A percentile compares a stretch with the other conserved stretches of the same genome.
phyloP scores from a whole-genome alignment of 2,113 vertebrate species.

The Nibea albiflora region DNA sequence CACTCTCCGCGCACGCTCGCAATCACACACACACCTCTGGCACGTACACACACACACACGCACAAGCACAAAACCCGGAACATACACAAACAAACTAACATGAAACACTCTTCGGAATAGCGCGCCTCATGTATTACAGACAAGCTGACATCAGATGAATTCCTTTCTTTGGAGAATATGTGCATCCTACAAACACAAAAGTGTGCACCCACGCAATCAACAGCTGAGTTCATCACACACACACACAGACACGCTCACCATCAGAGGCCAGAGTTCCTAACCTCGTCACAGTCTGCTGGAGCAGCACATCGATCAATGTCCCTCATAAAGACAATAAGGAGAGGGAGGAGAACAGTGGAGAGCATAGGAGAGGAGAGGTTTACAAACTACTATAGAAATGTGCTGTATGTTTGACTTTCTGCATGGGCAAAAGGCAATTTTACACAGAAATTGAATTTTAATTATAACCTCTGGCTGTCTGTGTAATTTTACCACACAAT shows the following conservation, averaged over 20 bases:
- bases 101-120: conserved; percentile 30
- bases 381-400: conserved; percentile 25
- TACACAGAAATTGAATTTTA: neutral
- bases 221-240: conserved; percentile 44
- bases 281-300: conserved; percentile 63
- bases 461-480: neutral
- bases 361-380: conserved; percentile 17
- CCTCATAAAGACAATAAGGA: conserved; percentile 58
- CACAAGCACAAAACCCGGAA: neutral
- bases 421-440: conserved; percentile 20
- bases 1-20: neutral
- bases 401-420: conserved; percentile 21
- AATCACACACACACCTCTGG: neutral
- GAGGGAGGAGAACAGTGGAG: conserved; percentile 16
- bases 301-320: conserved; percentile 70
- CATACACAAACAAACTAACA: conserved; percentile 20
- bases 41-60: conserved; percentile 22
- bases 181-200: conserved; percentile 13
- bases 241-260: conserved; percentile 10
- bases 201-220: conserved; percentile 13
- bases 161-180: conserved; percentile 20
- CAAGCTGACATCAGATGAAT: conserved; percentile 44
- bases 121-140: conserved; percentile 39
- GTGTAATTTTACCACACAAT: neutral
- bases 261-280: conserved; percentile 67